Conservation (phyloP, 2,113 vertebrate genomes). For the Dromaius novaehollandiae region DNA sequence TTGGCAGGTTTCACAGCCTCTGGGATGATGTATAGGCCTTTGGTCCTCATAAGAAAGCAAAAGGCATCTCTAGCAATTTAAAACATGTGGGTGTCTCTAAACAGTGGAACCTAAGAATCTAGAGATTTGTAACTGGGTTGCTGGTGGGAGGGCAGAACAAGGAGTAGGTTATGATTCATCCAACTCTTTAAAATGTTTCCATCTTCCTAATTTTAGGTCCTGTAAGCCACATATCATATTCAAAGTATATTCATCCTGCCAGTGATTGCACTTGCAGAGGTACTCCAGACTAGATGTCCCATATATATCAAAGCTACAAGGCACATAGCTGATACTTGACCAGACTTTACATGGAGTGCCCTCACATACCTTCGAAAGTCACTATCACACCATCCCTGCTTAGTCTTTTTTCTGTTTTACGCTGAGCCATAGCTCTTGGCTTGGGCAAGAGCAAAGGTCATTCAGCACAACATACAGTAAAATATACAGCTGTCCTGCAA, state of each 20-base stretch:
- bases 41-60: background rate
- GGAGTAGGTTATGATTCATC: constrained; percentile 19
- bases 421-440: background rate
- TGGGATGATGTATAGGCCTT: background rate
- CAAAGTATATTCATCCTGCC: background rate
- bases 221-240: background rate
- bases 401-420: background rate
- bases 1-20: background rate
- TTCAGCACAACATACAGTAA: background rate
- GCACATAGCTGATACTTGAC: background rate
- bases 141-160: background rate
- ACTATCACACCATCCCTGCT: background rate
- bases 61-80: background rate
- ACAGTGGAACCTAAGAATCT: background rate
- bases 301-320: background rate
- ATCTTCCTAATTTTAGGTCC: constrained; percentile 12
- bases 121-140: background rate
- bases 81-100: background rate
- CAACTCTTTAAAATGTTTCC: background rate
- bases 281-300: background rate
- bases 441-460: background rate
- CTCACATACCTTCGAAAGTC: background rate
- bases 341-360: background rate
- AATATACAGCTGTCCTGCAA: background rate
- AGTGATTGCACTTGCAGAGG: background rate